Base-by-base conservation (phyloP, 2,797 vertebrate genomes). In the Takifugu rubripes region DNA sequence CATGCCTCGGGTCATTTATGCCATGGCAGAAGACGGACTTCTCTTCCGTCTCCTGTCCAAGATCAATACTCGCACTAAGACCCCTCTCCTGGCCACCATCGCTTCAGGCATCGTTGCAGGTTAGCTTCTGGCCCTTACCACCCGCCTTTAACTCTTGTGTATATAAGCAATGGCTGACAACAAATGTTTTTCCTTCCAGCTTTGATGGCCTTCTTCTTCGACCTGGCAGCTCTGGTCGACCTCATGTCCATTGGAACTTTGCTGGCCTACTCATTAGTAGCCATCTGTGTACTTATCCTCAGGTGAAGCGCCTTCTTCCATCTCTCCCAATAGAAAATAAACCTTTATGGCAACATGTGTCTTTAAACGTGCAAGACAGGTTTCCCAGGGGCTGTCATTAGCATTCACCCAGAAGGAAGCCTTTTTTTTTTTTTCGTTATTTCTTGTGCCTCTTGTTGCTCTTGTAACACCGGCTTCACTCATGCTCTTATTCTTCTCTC, bases 231-330 rank as follows among this genome's bases (percentile, higher is more conserved):
- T 48, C 89, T 99, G 77, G 94, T 99, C 55, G 94, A 99, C 70
- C 94, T 99, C 66, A 98, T 98, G 97, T 99, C 96, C 0, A 97
- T 98, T 0, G 97, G 97, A 52, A 99, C 97, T 0, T 90, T 99
- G 71, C 79, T 98, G 82, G 95, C 97, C 0, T 98, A 99, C 81
- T 95, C 95, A 5, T 82, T 99, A 70, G 97, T 98, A 60, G 95
- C 96, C 0, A 87, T 95, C 57, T 97, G 94, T 2, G 96, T 99
- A 56, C 95, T 98, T 59, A 93, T 93, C 63, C 89, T 91, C 66
- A 86, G 88, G 90, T 91, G 73, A 27, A 45, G 43, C 14, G 12
- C 40, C 27, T 45, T 29, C 45, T 14, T 56, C 52, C n/a, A 29
- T 3, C 27, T 6, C 5, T 6, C 5, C 27, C 3, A 27, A 27